Conservation (phyloP, 2,888 invertebrate species). For the Drosophila anceps region DNA sequence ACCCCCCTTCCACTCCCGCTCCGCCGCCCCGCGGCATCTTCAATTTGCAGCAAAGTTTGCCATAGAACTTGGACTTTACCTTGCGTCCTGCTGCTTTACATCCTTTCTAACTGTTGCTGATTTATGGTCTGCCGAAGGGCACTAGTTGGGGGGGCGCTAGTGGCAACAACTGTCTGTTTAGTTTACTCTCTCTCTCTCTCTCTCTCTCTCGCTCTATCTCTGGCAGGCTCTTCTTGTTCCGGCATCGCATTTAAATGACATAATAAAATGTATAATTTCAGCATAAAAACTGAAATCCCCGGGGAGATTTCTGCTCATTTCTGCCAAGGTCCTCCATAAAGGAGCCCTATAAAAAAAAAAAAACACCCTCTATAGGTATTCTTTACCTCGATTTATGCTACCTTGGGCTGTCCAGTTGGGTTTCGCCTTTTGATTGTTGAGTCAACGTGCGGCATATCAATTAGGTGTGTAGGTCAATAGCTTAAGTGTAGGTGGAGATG, state of each 20-base stretch:
- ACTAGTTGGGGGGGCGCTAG: not conserved
- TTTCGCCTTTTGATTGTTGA: slow-evolving; percentile 58
- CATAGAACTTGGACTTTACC: slow-evolving; percentile 30
- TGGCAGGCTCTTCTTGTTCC: slow-evolving; percentile 27
- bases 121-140: slow-evolving; percentile 48
- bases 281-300: slow-evolving; percentile 72
- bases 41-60: slow-evolving; percentile 25
- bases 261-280: slow-evolving; percentile 77
- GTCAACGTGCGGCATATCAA: slow-evolving; percentile 69
- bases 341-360: not conserved
- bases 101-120: slow-evolving; percentile 69
- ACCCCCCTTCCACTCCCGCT: not conserved
- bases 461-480: slow-evolving; percentile 73
- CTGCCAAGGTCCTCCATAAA: slow-evolving; percentile 1
- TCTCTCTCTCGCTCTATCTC: not conserved
- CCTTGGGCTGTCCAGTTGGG: slow-evolving; percentile 11
- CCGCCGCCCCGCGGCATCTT: not conserved
- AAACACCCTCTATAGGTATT: slow-evolving; percentile 7
- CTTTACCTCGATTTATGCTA: not conserved
- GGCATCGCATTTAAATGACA: slow-evolving; percentile 67
- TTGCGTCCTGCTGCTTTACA: slow-evolving; percentile 28
- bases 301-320: slow-evolving; percentile 48
- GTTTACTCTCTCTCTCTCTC: slow-evolving; percentile 44
- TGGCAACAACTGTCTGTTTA: slow-evolving; percentile 54
- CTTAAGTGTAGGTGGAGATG: slow-evolving; percentile 44